A percentile compares a stretch with the other conserved stretches of the same genome.
These are phyloP conservation scores for Plectrocnemia conspersa DNA, from an alignment of 1,140 invertebrate genomes.

Conservation along the genomic window DNA sequence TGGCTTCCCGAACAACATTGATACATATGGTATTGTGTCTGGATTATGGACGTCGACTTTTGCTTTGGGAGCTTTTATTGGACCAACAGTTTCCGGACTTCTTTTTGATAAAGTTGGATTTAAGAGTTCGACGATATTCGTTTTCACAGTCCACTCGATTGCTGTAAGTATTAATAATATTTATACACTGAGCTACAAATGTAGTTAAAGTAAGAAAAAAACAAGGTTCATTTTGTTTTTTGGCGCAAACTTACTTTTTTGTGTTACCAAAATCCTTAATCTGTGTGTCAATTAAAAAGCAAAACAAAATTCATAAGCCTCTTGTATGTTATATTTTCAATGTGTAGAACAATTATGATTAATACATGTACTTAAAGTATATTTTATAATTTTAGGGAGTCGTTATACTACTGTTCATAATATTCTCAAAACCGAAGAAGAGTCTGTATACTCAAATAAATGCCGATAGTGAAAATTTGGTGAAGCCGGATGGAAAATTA, in stretches of 20 bases:
- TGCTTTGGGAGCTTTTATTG: slow-evolving; percentile 79
- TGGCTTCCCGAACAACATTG: slow-evolving; percentile 73
- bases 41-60: slow-evolving; percentile 82
- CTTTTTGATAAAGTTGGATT: slow-evolving; percentile 72
- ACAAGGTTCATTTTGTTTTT: too few species aligned
- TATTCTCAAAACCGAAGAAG: slow-evolving; percentile 9
- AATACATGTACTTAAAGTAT: too few species aligned
- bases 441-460: slow-evolving; percentile 10
- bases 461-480: slow-evolving; percentile 4
- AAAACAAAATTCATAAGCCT: too few species aligned
- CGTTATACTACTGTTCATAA: slow-evolving; percentile 23
- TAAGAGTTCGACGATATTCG: slow-evolving; percentile 63
- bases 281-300: too few species aligned
- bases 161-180: slow-evolving; percentile 61
- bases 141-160: slow-evolving; percentile 61
- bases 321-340: too few species aligned
- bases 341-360: too few species aligned
- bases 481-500: slow-evolving; percentile 17
- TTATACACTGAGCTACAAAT: too few species aligned
- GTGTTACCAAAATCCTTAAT: too few species aligned
- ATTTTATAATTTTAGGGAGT: slow-evolving; percentile 21
- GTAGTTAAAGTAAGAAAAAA: too few species aligned
- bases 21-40: slow-evolving; percentile 79
- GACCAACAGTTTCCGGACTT: slow-evolving; percentile 71
- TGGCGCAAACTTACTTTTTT: too few species aligned